Evolutionary conservation across 2,888 invertebrate species (phyloP), one percentile per base, ranked within the genome.

Genomic region (Xylota segnis): DNA sequence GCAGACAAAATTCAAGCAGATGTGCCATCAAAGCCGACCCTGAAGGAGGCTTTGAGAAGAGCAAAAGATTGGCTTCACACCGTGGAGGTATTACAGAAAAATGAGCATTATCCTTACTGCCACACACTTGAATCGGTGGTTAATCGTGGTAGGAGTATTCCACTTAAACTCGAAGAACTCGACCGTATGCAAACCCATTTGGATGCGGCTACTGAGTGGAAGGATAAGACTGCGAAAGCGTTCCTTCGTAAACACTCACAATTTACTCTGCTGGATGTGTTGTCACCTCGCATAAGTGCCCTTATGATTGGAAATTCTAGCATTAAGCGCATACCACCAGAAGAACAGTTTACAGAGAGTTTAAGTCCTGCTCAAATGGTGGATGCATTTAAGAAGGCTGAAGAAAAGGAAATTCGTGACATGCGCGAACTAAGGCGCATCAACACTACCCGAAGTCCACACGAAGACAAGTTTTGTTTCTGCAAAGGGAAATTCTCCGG

Each of bases 61-160:
- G 91, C 92, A 2, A 90, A 91, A 58, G 92, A 93, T 83, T 92
- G 92, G 91, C 81, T 92, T 0, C 88, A 89, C 4, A 90, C 93
- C 18, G 95, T 96, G 43, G 95, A 96, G 88, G 95, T 95, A 87
- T 94, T 96, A 92, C 96, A 96, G 89, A 94, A 95, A 0, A 95
- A 95, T 63, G 96, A 96, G 88, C 95, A 96, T 88, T 97, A 96
- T 91, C 97, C 98, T 0, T 98, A 98, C 92, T 95, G 97, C 91
- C 96, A 97, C 91, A 96, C 96, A 12, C 93, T 98, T 71, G 97
- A 98, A 90, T 95, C 94, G 58, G 92, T 98, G 52, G 96, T 97
- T 14, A 94, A 94, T 78, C 95, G 95, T 87, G 98, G 97, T 0
- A 93, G 95, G 52, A 94, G 94, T 79, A 95, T 98, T 87, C 96